Conservation (phyloP, 1,140 invertebrate species). For the Mercenaria mercenaria region DNA sequence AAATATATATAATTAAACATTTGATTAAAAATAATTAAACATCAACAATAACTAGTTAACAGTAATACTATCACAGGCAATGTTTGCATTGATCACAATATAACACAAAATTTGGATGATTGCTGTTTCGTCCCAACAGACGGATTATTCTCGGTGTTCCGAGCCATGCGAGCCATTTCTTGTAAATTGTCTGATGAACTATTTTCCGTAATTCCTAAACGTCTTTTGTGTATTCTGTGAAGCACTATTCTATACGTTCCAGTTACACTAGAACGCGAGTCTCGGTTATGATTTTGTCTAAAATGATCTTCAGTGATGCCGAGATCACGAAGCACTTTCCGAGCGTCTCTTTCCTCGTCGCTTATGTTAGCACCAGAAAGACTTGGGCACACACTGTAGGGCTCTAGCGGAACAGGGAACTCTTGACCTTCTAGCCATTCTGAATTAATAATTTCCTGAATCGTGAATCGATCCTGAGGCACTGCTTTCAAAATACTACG, state of each 20-base stretch:
- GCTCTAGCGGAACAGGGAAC: constrained; percentile 81
- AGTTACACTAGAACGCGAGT: constrained; percentile 87
- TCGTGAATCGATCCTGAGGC: constrained; percentile 86
- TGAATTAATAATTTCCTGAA: constrained; percentile 86
- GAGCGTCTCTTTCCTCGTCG: constrained; percentile 85
- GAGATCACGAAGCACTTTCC: constrained; percentile 86
- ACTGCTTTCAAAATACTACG: constrained; percentile 87
- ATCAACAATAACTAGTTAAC: constrained; percentile 27
- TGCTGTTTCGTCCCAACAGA: constrained; percentile 26
- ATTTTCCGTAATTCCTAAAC: constrained; percentile 75
- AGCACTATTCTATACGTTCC: constrained; percentile 89
- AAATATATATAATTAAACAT: background rate
- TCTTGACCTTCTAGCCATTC: constrained; percentile 87
- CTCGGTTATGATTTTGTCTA: constrained; percentile 85
- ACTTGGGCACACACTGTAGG: constrained; percentile 81
- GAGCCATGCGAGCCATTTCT: constrained; percentile 28
- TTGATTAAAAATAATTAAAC: constrained; percentile 17
- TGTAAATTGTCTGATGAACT: constrained; percentile 33
- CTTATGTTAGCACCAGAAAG: constrained; percentile 67
- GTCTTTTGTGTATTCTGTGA: constrained; percentile 86
- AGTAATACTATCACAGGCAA: constrained; percentile 53
- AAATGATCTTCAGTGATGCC: constrained; percentile 88
- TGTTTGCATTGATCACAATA: constrained; percentile 67
- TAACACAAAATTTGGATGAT: constrained; percentile 73
- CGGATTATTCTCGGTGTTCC: background rate